Percentiles rank a stretch among this genome's conserved stretches.
Evolutionary conservation across 2,888 invertebrate genomes (phyloP).

Genomic region (Lumbricus terrestris): DNA sequence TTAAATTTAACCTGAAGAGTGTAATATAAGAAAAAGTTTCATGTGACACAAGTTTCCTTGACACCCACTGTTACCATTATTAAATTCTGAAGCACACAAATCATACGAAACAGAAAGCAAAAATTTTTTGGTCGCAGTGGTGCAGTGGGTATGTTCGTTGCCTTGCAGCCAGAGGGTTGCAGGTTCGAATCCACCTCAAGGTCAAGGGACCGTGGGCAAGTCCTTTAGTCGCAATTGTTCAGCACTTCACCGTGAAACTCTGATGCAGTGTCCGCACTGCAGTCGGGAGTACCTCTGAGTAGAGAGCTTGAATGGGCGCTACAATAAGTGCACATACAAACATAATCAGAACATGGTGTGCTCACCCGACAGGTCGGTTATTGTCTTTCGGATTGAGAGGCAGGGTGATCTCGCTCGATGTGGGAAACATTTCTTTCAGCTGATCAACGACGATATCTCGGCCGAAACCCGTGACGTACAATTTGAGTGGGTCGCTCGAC

Average conservation of each 20-base stretch:
- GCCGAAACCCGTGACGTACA: conserved; percentile 23
- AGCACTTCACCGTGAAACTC: too few relatives aligned
- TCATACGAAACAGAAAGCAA: too few relatives aligned
- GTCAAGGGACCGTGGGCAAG: too few relatives aligned
- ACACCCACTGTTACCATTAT: not conserved
- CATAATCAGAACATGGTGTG: not conserved
- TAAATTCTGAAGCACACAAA: not conserved
- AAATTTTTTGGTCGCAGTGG: too few relatives aligned
- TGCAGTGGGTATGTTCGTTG: too few relatives aligned
- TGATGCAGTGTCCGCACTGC: too few relatives aligned
- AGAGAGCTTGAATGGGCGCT: too few relatives aligned
- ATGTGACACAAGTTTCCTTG: not conserved
- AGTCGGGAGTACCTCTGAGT: too few relatives aligned
- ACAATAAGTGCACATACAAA: too few relatives aligned
- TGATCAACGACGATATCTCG: conserved; percentile 18
- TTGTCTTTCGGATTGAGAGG: conserved; percentile 20
- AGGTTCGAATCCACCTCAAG: too few relatives aligned
- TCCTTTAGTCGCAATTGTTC: too few relatives aligned
- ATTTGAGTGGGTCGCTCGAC: conserved; percentile 18
- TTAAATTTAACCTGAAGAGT: not conserved
- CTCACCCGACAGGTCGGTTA: conserved; percentile 17
- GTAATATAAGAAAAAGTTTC: not conserved
- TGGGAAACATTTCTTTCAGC: conserved; percentile 24
- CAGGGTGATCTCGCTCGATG: conserved; percentile 17
- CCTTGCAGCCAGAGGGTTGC: too few relatives aligned